Conservation (phyloP, 2,797 vertebrate species). For the Sitta carolinensis region DNA sequence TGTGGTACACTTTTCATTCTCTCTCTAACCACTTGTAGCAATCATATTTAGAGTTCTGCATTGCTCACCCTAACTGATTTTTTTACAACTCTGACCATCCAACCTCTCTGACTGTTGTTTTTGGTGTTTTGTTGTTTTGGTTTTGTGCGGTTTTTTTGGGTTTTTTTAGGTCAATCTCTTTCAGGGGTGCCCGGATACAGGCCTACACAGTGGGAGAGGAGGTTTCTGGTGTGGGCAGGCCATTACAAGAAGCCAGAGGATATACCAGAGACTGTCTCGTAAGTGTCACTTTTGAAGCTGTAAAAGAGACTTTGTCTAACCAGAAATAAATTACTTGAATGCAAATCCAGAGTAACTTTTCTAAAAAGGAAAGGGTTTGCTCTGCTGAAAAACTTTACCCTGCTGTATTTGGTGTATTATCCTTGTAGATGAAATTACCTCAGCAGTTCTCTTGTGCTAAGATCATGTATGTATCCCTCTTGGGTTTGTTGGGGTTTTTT, state of each 20-base stretch:
- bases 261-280: constrained; percentile 90
- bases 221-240: constrained; percentile 87
- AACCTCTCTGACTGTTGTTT: background rate
- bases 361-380: background rate
- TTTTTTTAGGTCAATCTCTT: background rate
- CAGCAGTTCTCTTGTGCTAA: background rate
- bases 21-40: background rate
- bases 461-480: background rate
- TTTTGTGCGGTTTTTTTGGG: background rate
- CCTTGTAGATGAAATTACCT: background rate
- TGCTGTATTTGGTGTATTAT: background rate
- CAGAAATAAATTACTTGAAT: background rate
- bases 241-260: constrained; percentile 88
- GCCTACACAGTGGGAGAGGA: constrained; percentile 84
- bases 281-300: constrained; percentile 72
- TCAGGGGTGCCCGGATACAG: constrained; percentile 80
- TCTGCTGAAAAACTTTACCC: background rate
- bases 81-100: background rate
- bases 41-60: background rate
- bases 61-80: background rate
- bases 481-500: background rate
- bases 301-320: background rate
- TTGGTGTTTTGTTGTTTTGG: background rate
- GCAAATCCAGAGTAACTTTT: background rate
- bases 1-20: background rate